Conservation (phyloP, 2,113 vertebrate species). For the Trichechus manatus region DNA sequence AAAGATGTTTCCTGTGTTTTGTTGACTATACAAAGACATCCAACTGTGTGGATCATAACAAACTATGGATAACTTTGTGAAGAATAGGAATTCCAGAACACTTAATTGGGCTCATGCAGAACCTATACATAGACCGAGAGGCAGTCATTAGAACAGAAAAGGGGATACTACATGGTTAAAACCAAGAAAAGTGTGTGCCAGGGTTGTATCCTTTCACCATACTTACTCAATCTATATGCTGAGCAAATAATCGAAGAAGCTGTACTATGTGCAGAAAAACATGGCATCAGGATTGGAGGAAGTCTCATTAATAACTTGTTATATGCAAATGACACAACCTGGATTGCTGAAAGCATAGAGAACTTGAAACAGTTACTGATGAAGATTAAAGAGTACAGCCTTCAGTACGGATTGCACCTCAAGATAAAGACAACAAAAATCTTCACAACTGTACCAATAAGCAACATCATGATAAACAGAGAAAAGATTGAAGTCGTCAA, state of each 20-base stretch:
- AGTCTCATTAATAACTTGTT: neutral
- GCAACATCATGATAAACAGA: neutral
- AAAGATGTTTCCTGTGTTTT: neutral
- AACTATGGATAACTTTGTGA: neutral
- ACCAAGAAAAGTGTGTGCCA: neutral
- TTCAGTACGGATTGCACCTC: neutral
- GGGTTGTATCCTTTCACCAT: neutral
- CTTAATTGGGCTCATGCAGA: neutral
- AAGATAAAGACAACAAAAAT: neutral
- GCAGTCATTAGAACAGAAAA: neutral
- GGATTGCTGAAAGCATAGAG: neutral
- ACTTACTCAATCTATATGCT: neutral
- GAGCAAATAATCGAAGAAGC: neutral
- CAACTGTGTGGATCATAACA: too few species aligned
- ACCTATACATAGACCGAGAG: neutral
- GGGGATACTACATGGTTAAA: neutral
- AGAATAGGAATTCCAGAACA: neutral
- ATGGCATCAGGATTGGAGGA: neutral
- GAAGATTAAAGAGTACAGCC: neutral
- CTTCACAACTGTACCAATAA: neutral
- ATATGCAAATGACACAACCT: neutral
- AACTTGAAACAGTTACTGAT: neutral
- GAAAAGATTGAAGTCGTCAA: neutral
- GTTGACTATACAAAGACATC: neutral
- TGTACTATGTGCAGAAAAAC: neutral